These are phyloP conservation scores for Syngnathus floridae DNA, from an alignment of 2,113 vertebrate species.

Conservation along the genomic window DNA sequence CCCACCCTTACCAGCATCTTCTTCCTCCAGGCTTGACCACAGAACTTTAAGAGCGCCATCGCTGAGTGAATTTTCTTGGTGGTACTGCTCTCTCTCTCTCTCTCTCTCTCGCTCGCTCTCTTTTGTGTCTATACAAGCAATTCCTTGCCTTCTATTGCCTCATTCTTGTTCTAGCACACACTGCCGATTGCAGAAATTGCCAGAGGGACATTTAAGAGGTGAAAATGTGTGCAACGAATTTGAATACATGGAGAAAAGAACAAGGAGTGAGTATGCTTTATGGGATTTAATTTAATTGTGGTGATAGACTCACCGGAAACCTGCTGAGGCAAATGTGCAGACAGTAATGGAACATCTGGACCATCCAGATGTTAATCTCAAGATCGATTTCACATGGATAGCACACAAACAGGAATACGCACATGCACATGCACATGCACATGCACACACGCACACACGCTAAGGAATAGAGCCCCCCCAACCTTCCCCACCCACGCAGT, in stretches of 20 bases:
- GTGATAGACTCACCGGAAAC: conserved; percentile 1
- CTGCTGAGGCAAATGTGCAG: conserved; percentile 9
- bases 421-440: too few relatives aligned
- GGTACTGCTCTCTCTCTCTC: too few relatives aligned
- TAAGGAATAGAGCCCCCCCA: neutral
- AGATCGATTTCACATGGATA: conserved; percentile 4
- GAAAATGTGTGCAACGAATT: neutral
- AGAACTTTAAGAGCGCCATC: neutral
- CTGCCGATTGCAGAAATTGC: neutral
- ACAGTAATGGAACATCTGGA: conserved; percentile 10
- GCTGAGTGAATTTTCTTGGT: too few relatives aligned
- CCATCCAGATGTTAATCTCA: conserved; percentile 18
- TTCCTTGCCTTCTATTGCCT: neutral
- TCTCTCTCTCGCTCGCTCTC: neutral
- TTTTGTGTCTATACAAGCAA: neutral
- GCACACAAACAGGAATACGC: neutral
- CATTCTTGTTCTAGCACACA: too few relatives aligned
- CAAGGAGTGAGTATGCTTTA: neutral
- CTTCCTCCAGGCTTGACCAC: neutral
- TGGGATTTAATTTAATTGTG: neutral
- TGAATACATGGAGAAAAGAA: neutral
- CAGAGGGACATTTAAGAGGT: neutral
- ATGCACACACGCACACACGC: too few relatives aligned
- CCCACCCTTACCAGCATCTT: too few relatives aligned
- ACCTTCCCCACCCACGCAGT: too few relatives aligned